These are phyloP conservation scores for Megalopta genalis DNA, from an alignment of 1,140 invertebrate genomes.

Conservation along the genomic window DNA sequence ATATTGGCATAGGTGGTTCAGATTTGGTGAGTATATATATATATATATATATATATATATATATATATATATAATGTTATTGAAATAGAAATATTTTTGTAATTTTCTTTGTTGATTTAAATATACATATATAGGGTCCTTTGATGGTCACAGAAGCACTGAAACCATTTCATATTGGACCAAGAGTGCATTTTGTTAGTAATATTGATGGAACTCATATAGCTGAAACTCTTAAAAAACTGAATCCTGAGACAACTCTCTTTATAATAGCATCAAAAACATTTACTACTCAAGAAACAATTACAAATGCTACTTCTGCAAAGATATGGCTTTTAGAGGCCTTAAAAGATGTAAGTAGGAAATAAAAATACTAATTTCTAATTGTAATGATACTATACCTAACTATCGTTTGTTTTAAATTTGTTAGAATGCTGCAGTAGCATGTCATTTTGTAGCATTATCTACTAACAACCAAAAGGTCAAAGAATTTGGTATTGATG, in stretches of 20 bases:
- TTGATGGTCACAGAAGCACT: conserved; percentile 99
- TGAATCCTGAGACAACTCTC: conserved; percentile 95
- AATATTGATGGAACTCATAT: conserved; percentile 99
- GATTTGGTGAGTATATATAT: conserved; percentile 86
- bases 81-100: conserved; percentile 18
- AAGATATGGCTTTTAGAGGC: conserved; percentile 95
- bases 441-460: conserved; percentile 98
- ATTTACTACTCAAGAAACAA: conserved; percentile 99
- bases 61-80: neutral
- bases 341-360: conserved; percentile 90
- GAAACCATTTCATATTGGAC: conserved; percentile 93
- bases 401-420: conserved; percentile 36
- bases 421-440: conserved; percentile 88
- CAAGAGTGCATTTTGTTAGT: conserved; percentile 97
- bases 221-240: conserved; percentile 94
- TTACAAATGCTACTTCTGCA: conserved; percentile 98
- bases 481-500: conserved; percentile 97
- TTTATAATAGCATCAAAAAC: conserved; percentile 99
- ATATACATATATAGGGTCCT: conserved; percentile 86
- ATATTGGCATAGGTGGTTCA: conserved; percentile 99
- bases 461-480: conserved; percentile 97
- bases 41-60: neutral
- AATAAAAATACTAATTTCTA: conserved; percentile 2
- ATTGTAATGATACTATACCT: neutral
- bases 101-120: conserved; percentile 27